phyloP scores from a whole-genome alignment of 2,797 vertebrate genomes.

The Epinephelus awoara region DNA sequence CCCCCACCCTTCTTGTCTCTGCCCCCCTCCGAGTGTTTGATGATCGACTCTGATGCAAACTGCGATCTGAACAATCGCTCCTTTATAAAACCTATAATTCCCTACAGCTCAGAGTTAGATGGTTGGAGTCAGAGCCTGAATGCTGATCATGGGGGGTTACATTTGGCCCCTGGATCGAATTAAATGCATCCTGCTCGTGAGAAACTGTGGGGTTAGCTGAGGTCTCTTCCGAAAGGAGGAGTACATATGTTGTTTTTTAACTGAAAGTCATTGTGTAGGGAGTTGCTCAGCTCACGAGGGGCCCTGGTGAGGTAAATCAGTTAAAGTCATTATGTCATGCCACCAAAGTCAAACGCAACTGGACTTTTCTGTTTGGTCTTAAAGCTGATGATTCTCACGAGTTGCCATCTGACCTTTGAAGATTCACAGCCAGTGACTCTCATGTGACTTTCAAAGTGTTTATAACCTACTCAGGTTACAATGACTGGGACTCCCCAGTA shows the following conservation, averaged over 20 bases:
- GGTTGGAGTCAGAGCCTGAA: constrained; percentile 26
- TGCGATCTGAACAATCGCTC: constrained; percentile 58
- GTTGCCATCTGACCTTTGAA: constrained; percentile 37
- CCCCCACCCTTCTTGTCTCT: constrained; percentile 2
- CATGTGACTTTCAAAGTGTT: constrained; percentile 55
- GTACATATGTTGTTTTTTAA: constrained; percentile 8
- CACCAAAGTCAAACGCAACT: constrained; percentile 4
- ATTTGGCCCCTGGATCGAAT: constrained; percentile 40
- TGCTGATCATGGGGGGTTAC: constrained; percentile 43
- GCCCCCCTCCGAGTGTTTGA: constrained; percentile 42
- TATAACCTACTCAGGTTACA: constrained; percentile 17
- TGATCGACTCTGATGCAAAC: constrained; percentile 50
- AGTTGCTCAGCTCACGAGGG: background rate
- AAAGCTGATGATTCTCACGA: constrained; percentile 57
- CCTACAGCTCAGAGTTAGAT: constrained; percentile 28
- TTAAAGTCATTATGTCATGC: background rate
- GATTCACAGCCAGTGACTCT: constrained; percentile 35
- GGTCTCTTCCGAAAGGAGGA: no score
- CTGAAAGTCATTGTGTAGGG: background rate
- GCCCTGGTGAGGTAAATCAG: background rate
- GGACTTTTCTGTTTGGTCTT: constrained; percentile 17
- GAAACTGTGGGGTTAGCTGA: constrained; percentile 18
- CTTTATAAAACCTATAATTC: constrained; percentile 53
- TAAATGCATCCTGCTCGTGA: constrained; percentile 33
- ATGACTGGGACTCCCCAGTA: background rate